Evolutionary conservation across 2,888 invertebrate genomes (phyloP).

Genomic region (Ochlodes sylvanus): DNA sequence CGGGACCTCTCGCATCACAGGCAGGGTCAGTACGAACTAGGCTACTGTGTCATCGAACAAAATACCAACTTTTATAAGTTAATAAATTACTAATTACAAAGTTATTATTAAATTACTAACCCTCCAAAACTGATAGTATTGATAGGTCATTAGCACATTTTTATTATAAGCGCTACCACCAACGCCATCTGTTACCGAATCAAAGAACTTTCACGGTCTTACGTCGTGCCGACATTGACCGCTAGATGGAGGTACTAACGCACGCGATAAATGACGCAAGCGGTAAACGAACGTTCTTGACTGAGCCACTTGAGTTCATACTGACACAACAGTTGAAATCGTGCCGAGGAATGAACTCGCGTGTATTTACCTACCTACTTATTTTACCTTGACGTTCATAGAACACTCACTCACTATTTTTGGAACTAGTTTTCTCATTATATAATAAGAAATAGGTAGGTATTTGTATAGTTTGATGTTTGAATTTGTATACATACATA

Average conservation of each 20-base stretch:
- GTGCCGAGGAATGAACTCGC: slow-evolving; percentile 54
- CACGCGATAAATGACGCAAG: slow-evolving; percentile 66
- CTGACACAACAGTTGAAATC: slow-evolving; percentile 59
- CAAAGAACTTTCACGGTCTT: slow-evolving; percentile 56
- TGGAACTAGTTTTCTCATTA: slow-evolving; percentile 15
- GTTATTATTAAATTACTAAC: too few species aligned
- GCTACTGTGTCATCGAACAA: too few species aligned
- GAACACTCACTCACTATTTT: slow-evolving; percentile 27
- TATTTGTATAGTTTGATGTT: neutral
- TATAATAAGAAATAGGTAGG: neutral
- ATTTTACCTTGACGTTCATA: slow-evolving; percentile 40
- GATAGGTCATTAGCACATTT: slow-evolving; percentile 29
- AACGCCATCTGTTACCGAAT: slow-evolving; percentile 42
- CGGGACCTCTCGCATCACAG: too few species aligned
- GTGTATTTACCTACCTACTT: slow-evolving; percentile 38
- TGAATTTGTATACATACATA: neutral
- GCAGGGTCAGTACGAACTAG: too few species aligned
- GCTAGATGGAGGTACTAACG: slow-evolving; percentile 79
- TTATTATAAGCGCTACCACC: slow-evolving; percentile 10
- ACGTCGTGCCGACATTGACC: slow-evolving; percentile 82
- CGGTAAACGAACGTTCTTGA: slow-evolving; percentile 85
- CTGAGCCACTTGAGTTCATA: slow-evolving; percentile 76
- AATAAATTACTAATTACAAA: too few species aligned
- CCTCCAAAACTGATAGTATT: slow-evolving; percentile 1
- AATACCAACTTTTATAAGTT: too few species aligned